Evolutionary conservation across 2,888 invertebrate genomes (phyloP).

Genomic region (Drosophila crucigera): DNA sequence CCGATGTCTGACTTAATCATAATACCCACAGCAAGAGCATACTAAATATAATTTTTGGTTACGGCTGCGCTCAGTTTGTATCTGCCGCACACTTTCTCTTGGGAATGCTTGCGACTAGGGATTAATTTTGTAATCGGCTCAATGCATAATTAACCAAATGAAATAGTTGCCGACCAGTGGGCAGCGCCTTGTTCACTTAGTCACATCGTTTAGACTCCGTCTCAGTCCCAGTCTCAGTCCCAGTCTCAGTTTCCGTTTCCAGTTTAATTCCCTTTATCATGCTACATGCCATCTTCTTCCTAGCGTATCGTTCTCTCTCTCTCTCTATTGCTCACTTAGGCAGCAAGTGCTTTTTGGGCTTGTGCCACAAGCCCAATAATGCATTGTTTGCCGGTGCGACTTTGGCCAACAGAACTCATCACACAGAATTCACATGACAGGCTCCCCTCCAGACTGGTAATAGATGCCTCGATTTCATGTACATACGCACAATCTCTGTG

Average conservation of each 20-base stretch:
- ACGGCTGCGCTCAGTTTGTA: not conserved
- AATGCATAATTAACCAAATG: conserved; percentile 75
- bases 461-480: conserved; percentile 20
- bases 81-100: conserved; percentile 14
- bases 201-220: not conserved
- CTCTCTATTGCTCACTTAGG: not conserved
- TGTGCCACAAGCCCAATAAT: conserved; percentile 8
- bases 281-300: not conserved
- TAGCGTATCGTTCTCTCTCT: not conserved
- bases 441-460: conserved; percentile 25
- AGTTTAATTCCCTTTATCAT: conserved; percentile 1
- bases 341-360: conserved; percentile 9
- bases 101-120: conserved; percentile 52
- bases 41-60: conserved; percentile 16
- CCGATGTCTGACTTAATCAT: not conserved
- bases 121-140: conserved; percentile 71
- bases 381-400: conserved; percentile 41
- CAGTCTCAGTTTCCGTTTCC: conserved; percentile 6
- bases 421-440: conserved; percentile 13
- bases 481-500: conserved; percentile 14
- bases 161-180: conserved; percentile 15
- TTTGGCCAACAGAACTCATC: conserved; percentile 31
- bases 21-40: not conserved
- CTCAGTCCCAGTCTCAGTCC: not conserved
- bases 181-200: not conserved